Conservation (phyloP, 2,113 vertebrate genomes). For the Rana temporaria region DNA sequence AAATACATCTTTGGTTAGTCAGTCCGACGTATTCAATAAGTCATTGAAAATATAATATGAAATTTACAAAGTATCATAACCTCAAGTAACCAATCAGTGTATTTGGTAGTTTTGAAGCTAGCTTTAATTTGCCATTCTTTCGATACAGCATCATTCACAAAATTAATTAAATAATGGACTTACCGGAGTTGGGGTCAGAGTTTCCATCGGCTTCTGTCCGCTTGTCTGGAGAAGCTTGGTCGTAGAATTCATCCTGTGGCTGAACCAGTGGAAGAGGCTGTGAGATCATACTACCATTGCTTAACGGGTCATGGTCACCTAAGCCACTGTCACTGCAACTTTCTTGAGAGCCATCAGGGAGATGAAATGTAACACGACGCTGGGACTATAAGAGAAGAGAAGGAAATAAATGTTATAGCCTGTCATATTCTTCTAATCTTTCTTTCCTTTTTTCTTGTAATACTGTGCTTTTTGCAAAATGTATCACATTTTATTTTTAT, state of each 20-base stretch:
- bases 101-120: too few relatives aligned
- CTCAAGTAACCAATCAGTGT: too few relatives aligned
- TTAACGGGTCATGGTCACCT: slow-evolving; percentile 96
- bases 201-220: slow-evolving; percentile 98
- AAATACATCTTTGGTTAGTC: too few relatives aligned
- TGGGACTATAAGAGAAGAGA: slow-evolving; percentile 98
- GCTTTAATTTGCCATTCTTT: too few relatives aligned
- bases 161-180: slow-evolving; percentile 65
- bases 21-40: too few relatives aligned
- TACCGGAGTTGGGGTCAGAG: slow-evolving; percentile 98
- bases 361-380: slow-evolving; percentile 98
- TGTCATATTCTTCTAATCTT: slow-evolving; percentile 62
- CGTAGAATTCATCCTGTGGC: slow-evolving; percentile 98
- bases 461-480: not conserved
- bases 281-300: slow-evolving; percentile 96
- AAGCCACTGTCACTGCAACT: slow-evolving; percentile 99
- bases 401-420: slow-evolving; percentile 89
- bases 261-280: slow-evolving; percentile 99
- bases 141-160: too few relatives aligned
- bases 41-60: too few relatives aligned
- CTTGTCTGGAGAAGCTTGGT: slow-evolving; percentile 98
- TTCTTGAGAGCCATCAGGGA: slow-evolving; percentile 98
- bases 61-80: too few relatives aligned
- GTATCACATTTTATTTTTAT: not conserved
- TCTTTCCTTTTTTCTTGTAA: not conserved